Conservation (phyloP, 2,113 vertebrate species). For the Lonchura striata region DNA sequence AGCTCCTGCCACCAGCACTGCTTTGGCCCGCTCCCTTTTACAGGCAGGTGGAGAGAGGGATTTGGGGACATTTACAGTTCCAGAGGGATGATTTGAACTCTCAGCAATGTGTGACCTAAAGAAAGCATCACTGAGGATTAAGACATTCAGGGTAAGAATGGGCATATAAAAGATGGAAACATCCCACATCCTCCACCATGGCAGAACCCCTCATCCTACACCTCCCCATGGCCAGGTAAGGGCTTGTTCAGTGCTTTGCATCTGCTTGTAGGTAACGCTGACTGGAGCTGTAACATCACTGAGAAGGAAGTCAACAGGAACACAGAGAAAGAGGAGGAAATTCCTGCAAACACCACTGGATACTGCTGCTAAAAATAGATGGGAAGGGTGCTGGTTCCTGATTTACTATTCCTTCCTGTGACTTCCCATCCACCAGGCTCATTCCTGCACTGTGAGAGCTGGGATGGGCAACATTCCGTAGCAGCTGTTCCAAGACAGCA, state of each 20-base stretch:
- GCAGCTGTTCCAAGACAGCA: not conserved
- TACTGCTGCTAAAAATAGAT: conserved; percentile 47
- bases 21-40: rapidly evolving
- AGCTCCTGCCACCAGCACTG: not conserved
- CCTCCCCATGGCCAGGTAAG: not conserved
- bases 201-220: not conserved
- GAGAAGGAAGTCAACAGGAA: conserved; percentile 32
- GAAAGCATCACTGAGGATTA: not conserved
- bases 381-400: not conserved
- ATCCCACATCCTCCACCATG: not conserved
- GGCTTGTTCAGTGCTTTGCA: not conserved
- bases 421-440: not conserved
- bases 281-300: not conserved
- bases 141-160: not conserved
- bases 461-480: not conserved
- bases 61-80: not conserved
- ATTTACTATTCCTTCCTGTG: not conserved
- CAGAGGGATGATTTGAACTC: not conserved
- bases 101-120: not conserved
- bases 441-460: not conserved
- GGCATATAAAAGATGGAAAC: not conserved
- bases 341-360: not conserved
- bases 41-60: not conserved
- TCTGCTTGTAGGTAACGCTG: not conserved
- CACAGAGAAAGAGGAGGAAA: not conserved